Conservation (phyloP, 1,140 invertebrate species). For the Drosophila pruinosa region DNA sequence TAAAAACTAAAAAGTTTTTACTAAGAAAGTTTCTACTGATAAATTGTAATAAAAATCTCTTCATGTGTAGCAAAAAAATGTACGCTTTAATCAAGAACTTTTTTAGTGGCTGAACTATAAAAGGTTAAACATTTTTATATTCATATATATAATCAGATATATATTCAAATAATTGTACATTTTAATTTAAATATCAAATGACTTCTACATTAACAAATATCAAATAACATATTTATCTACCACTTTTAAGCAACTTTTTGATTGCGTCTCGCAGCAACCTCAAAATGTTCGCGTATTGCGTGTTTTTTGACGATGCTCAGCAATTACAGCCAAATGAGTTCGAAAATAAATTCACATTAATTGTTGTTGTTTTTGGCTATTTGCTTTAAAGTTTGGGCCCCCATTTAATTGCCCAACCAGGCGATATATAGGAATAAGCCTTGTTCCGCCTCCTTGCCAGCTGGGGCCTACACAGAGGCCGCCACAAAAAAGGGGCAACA, state of each 20-base stretch:
- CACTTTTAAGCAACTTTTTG: neutral
- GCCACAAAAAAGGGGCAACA: neutral
- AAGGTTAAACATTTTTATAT: neutral
- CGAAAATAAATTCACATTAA: conserved; percentile 79
- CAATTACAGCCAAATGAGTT: conserved; percentile 79
- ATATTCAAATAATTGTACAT: too few relatives aligned
- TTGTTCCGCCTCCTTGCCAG: neutral
- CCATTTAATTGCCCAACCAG: conserved; percentile 67
- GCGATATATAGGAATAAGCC: conserved; percentile 7
- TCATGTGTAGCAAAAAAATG: neutral
- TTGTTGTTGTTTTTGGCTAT: conserved; percentile 62
- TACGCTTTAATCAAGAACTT: neutral
- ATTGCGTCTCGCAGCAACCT: conserved; percentile 18
- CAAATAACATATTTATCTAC: neutral
- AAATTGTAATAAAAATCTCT: neutral
- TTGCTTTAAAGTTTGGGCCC: conserved; percentile 58
- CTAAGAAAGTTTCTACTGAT: neutral
- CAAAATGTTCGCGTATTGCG: conserved; percentile 30
- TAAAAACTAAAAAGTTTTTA: neutral
- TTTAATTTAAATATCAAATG: too few relatives aligned
- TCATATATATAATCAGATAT: too few relatives aligned
- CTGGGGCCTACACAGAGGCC: conserved; percentile 27
- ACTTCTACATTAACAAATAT: too few relatives aligned
- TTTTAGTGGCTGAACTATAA: neutral
- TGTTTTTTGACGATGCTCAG: conserved; percentile 49